Evolutionary conservation across 2,888 invertebrate genomes (phyloP).

Genomic region (Tipula unca): DNA sequence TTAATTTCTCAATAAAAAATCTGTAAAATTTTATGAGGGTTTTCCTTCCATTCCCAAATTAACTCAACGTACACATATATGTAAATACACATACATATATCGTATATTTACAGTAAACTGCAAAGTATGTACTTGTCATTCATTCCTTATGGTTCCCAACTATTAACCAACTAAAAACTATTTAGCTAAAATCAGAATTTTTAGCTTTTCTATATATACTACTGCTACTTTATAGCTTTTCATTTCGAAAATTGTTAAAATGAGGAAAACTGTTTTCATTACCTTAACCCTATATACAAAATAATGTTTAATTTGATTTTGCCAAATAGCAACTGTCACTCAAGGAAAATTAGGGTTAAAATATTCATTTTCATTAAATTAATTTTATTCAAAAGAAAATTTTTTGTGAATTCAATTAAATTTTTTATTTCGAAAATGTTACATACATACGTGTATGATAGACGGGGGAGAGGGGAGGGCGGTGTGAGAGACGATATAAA

Average conservation of each 20-base stretch:
- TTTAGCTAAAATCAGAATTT: conserved; percentile 1
- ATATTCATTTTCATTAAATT: conserved; percentile 8
- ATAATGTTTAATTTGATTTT: conserved; percentile 14
- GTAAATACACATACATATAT: not conserved
- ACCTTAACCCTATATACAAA: conserved; percentile 14
- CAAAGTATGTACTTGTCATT: not conserved
- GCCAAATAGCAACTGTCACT: not conserved
- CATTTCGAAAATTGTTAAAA: not conserved
- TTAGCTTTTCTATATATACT: not conserved
- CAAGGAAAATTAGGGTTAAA: not conserved
- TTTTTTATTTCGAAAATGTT: not conserved
- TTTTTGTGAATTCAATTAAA: not conserved
- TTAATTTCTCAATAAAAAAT: not conserved
- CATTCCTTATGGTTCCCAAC: not conserved
- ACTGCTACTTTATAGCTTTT: not conserved
- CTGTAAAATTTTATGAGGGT: not conserved
- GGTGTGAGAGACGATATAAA: not conserved
- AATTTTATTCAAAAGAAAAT: conserved; percentile 14
- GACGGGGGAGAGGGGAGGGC: not conserved
- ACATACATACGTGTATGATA: not conserved
- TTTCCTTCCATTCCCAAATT: not conserved
- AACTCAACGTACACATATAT: no score
- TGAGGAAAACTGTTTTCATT: not conserved
- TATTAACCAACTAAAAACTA: not conserved
- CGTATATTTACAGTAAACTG: not conserved